Base-by-base conservation (phyloP, 2,888 invertebrate species). In the Muscina levida region DNA sequence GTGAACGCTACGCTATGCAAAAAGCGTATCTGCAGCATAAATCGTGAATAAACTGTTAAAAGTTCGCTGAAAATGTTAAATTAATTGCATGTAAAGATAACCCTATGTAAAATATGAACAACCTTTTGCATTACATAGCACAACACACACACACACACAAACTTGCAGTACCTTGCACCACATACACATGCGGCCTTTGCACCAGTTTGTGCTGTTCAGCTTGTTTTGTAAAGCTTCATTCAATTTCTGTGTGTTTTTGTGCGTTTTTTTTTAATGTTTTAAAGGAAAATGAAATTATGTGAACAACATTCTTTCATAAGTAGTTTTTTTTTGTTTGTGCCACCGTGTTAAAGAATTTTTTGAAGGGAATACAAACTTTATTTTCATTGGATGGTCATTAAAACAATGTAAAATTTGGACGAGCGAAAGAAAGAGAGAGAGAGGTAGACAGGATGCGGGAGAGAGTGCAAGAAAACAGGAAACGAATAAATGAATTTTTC, bases 41-140 rank as follows among this genome's bases (percentile, higher is more conserved):
- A 73, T 77, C 77, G 76, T 71, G 71, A 71, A 80, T 70, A 76
- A 75, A 77, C 51, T 72, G 72, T 42, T 71, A 71, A 59, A 67
- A 80, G 66, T 77, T 65, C 77, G 73, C 72, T 80, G 80, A 80
- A 80, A 77, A 80, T 80, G 44, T 77, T 77, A 73, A 77, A 80
- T 80, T 80, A 80, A 80, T 77, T 77, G 77, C 77, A 73, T 71
- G 73, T 62, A 59, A 80, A 80, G 80, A 80, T 80, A 80, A 80
- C 57, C 39, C 56, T 39, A 53, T 19, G 51, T 13, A 51, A 68
- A 53, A 68, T 53, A 68, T 68, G 67, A 53, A 68, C 67, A 5
- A 39, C 59, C 19, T 19, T 19, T 11, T n/a, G 44, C 2, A 2
- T 19, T 19, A 51, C n/a, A 51, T n/a, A n/a, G n/a, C n/a, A n/a